Conservation (phyloP, 2,113 vertebrate species). For the Elgaria multicarinata region DNA sequence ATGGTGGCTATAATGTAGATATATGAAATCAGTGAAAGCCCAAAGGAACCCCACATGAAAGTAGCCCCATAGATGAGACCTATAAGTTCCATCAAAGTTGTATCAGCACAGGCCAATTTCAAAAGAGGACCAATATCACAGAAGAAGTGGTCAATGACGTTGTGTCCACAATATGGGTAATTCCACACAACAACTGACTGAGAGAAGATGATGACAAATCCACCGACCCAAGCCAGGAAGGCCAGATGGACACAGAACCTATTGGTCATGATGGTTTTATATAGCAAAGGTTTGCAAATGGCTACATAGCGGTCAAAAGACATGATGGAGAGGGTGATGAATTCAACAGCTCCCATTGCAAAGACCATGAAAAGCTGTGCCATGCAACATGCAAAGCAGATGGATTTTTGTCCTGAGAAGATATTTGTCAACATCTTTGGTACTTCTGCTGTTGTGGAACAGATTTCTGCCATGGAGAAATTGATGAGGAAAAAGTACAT, state of each 20-base stretch:
- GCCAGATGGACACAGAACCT: constrained; percentile 32
- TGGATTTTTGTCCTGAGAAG: background rate
- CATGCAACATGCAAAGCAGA: constrained; percentile 41
- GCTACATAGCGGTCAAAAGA: constrained; percentile 7
- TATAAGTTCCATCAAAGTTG: background rate
- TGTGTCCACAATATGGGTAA: constrained; percentile 55
- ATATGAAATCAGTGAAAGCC: background rate
- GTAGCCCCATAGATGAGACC: background rate
- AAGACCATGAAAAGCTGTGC: constrained; percentile 42
- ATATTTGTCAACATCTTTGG: constrained; percentile 25
- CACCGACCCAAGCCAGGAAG: constrained; percentile 40
- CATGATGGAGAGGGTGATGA: constrained; percentile 26
- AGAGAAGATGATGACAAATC: constrained; percentile 52
- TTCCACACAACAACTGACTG: constrained; percentile 39
- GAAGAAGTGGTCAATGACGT: constrained; percentile 3
- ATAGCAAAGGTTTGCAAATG: constrained; percentile 49
- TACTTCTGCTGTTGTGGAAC: constrained; percentile 19
- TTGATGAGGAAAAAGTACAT: constrained; percentile 50
- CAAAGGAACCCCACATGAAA: background rate
- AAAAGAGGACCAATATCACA: too few relatives aligned
- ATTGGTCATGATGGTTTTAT: constrained; percentile 50
- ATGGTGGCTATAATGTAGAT: background rate
- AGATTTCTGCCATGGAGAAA: constrained; percentile 35
- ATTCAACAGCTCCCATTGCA: constrained; percentile 25
- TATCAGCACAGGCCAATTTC: background rate